Evolutionary conservation across 2,888 invertebrate genomes (phyloP), one percentile per base, ranked within the genome.

Genomic region (Mamestra brassicae): DNA sequence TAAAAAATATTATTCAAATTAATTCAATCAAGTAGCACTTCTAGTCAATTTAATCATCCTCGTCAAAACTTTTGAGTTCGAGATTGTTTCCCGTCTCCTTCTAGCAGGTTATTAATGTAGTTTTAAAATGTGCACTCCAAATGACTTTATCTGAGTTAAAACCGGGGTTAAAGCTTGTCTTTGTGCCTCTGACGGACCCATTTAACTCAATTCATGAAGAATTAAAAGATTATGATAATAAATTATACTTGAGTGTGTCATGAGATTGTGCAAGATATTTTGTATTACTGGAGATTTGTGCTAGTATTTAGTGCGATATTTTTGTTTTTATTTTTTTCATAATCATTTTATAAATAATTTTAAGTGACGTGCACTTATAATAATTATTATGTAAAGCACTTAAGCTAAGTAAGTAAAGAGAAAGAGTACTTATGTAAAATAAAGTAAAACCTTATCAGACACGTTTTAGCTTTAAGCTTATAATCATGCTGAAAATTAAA

Each of bases 61-160:
- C 58, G 88, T 87, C 52, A 76, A 82, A 94, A 93, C 90, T 94
- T 94, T 91, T 85, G 85, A 92, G 89, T 90, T 89, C 77, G 89
- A 92, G 92, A 93, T 93, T 92, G 90, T 92, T 90, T 61, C 80
- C 76, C 74, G 63, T 81, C 87, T 81, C 89, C 80, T 87, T 90
- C 89, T 86, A 87, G 87, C 93, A 91, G 90, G 92, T 94, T 94
- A 95, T 95, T 94, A 95, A 95, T 95, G 94, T 94, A 94, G 93
- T 93, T 94, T 95, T 95, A 94, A 95, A 95, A 95, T 93, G 94
- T 93, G 93, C 93, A 90, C 93, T 92, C 88, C 85, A 92, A 93
- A 93, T 92, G 93, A 93, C 93, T 92, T 95, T 92, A 93, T 93
- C 93, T 86, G 82, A 93, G 91, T 94, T 94, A 90, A 93, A 94